A percentile compares a stretch with the other conserved stretches of the same genome.
Evolutionary conservation across 2,113 vertebrate species (phyloP).

Genomic region (Tupaia chinensis): DNA sequence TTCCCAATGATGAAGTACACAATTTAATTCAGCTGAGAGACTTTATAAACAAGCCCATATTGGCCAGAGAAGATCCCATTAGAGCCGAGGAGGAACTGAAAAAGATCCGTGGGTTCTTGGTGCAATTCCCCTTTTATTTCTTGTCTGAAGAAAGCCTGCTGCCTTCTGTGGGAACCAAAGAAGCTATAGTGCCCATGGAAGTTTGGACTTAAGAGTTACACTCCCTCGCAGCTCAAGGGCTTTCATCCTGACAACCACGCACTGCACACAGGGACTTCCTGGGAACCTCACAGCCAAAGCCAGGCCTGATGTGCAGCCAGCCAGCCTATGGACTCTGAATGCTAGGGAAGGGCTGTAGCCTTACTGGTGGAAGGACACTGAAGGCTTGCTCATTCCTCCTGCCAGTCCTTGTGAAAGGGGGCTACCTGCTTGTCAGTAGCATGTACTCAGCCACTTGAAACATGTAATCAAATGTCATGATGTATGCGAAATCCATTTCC

Average conservation of each 20-base stretch:
- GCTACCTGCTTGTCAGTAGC: slow-evolving; percentile 3
- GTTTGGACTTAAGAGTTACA: slow-evolving; percentile 93
- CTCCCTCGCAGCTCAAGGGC: not conserved
- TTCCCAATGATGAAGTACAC: slow-evolving; percentile 95
- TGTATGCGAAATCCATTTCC: not conserved
- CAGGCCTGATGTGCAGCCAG: not conserved
- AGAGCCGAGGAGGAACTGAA: slow-evolving; percentile 94
- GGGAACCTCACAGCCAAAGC: slow-evolving; percentile 8
- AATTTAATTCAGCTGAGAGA: slow-evolving; percentile 92
- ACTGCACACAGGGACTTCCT: slow-evolving; percentile 33
- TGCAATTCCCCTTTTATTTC: slow-evolving; percentile 97
- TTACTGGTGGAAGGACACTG: slow-evolving; percentile 29
- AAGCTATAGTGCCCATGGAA: slow-evolving; percentile 97
- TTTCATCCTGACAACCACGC: slow-evolving; percentile 42
- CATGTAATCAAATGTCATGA: not conserved
- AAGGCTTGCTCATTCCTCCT: not conserved
- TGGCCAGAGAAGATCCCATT: slow-evolving; percentile 91
- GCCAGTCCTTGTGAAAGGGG: not conserved
- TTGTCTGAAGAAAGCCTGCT: slow-evolving; percentile 94
- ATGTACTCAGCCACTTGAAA: slow-evolving; percentile 41
- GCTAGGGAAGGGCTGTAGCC: slow-evolving; percentile 23
- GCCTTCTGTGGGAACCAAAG: slow-evolving; percentile 96
- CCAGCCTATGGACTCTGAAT: slow-evolving; percentile 39
- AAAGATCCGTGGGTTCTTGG: slow-evolving; percentile 96
- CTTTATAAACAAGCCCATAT: slow-evolving; percentile 90